A percentile compares a stretch with the other conserved stretches of the same genome.
Evolutionary conservation across 2,113 vertebrate genomes (phyloP).

Genomic region (Pseudorhombus dupliciocellatus): DNA sequence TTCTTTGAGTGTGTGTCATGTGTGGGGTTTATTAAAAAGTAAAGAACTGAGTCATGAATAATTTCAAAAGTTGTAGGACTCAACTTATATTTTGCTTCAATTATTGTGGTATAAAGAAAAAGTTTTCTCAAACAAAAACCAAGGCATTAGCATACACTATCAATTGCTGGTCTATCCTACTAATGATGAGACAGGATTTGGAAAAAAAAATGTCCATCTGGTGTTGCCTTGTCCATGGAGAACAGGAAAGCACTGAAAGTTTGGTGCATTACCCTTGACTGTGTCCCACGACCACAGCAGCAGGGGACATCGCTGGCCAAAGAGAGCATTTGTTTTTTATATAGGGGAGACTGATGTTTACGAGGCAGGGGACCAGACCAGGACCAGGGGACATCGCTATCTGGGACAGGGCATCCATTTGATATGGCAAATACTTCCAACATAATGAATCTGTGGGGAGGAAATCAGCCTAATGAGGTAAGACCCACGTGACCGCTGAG

Average conservation of each 20-base stretch:
- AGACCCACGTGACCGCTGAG: conserved; percentile 54
- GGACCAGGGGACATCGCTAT: conserved; percentile 70
- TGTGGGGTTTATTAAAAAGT: neutral
- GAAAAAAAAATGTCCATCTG: neutral
- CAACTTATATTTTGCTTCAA: neutral
- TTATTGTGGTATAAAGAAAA: neutral
- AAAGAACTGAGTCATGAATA: neutral
- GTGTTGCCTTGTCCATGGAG: neutral
- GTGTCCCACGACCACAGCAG: conserved; percentile 31
- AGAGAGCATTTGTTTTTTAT: conserved; percentile 48
- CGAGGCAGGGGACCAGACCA: conserved; percentile 63
- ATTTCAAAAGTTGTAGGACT: neutral
- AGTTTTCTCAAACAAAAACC: neutral
- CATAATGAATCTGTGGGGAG: conserved; percentile 72
- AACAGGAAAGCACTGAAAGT: neutral
- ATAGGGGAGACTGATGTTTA: conserved; percentile 64
- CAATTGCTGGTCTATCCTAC: neutral
- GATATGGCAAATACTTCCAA: conserved; percentile 62
- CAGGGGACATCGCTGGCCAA: conserved; percentile 21
- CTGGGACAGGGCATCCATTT: conserved; percentile 75
- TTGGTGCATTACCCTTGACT: conserved; percentile 54
- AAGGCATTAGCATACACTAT: neutral
- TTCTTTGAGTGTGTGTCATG: neutral
- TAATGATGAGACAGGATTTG: neutral
- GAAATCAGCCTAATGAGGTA: conserved; percentile 72